Base-by-base conservation (phyloP, 2,797 vertebrate species). In the Argya squamiceps region DNA sequence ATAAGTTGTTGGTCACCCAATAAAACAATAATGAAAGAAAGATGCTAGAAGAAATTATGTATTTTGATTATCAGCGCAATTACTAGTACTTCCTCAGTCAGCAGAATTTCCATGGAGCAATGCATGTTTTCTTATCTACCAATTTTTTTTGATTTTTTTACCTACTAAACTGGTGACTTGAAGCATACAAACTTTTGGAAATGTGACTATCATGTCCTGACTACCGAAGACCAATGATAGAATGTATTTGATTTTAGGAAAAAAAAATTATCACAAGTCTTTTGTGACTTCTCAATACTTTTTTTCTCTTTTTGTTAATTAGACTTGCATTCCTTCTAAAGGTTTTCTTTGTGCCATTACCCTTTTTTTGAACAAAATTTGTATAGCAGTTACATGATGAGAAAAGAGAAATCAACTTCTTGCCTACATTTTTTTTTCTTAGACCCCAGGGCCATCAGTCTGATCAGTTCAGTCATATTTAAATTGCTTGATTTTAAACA, bases 401-500 rank as follows among this genome's bases (percentile, higher is more conserved):
- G 34, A 77, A 62, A 78, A 83, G 9, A 70, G 6, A 78, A 84
- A 60, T 47, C 11, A 26, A 8, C 7, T 68, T 76, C 39, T 82
- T 89, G 23, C 12, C 10, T 67, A 13, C 32, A 7, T 44, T 4
- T 12, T 39, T 12, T 58, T 36, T 24, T 4, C 17, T 47, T 70
- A 60, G 30, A 39, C 5, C 7, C 8, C 24, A 37, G 15, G 44
- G 5, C 44, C 84, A 24, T 68, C 20, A 64, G 32, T 56, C 56
- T 56, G 46, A 67, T 91, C 53, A 69, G 50, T 60, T 77, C 82
- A 78, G 6, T 60, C 0, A 3, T 30, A 32, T 86, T 84, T 62
- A 58, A 84, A 71, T 78, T 68, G 12, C 17, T 78, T 50, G 22
- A n/a, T 71, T 92, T 80, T 68, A 83, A 91, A 36, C 47, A 86